These are phyloP conservation scores for Thrips palmi DNA, from an alignment of 1,140 invertebrate species.

Conservation along the genomic window DNA sequence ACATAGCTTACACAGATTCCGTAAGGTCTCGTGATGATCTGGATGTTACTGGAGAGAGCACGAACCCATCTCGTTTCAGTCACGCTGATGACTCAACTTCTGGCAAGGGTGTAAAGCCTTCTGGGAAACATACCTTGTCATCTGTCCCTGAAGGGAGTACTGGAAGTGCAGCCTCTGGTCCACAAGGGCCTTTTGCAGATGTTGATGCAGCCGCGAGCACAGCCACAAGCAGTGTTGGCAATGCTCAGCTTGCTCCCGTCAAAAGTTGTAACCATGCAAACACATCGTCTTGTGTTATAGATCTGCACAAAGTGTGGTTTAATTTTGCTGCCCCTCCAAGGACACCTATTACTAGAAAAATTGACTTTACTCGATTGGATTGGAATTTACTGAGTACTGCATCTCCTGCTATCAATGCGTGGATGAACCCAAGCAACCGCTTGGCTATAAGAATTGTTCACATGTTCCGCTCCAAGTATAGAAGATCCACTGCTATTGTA, in stretches of 20 bases:
- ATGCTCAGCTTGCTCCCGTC: conserved; percentile 13
- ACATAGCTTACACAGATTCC: conserved; percentile 27
- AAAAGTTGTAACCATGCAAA: conserved; percentile 33
- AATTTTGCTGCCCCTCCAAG: conserved; percentile 92
- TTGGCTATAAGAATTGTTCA: conserved; percentile 65
- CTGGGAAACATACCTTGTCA: too few relatives aligned
- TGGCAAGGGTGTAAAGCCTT: too few relatives aligned
- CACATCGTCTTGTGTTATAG: conserved; percentile 62
- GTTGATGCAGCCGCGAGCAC: neutral
- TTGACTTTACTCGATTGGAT: conserved; percentile 86
- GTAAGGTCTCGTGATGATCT: conserved; percentile 29
- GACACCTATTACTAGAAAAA: conserved; percentile 84
- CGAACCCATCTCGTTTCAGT: too few relatives aligned
- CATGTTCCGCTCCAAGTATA: conserved; percentile 53
- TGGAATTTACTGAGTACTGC: conserved; percentile 94
- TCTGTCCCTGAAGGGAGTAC: conserved; percentile 27
- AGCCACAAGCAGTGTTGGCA: neutral
- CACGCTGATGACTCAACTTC: conserved; percentile 20
- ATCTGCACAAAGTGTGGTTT: conserved; percentile 85
- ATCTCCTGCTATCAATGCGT: conserved; percentile 88
- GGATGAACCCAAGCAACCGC: conserved; percentile 89
- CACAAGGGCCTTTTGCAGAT: conserved; percentile 4
- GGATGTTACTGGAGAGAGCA: conserved; percentile 22
- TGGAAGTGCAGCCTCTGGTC: conserved; percentile 21
- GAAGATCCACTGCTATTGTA: conserved; percentile 66